phyloP scores from a whole-genome alignment of 2,113 vertebrate species.

The Saccopteryx leptura region DNA sequence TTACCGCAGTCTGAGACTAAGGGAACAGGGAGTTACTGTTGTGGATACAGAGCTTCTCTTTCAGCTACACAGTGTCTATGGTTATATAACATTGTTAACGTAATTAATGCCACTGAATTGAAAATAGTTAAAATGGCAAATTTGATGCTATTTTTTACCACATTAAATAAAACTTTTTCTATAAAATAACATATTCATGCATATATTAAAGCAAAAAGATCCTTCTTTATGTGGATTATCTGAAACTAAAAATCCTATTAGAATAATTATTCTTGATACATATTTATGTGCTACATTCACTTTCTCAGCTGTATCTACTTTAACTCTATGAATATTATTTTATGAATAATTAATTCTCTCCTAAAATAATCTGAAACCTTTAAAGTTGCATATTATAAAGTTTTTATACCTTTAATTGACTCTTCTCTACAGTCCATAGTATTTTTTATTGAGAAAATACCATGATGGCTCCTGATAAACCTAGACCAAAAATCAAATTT shows the following conservation, averaged over 20 bases:
- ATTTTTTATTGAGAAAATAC: slow-evolving; percentile 1
- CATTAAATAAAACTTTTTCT: not conserved
- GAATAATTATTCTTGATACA: not conserved
- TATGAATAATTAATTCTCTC: not conserved
- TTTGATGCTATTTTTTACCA: not conserved
- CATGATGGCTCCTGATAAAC: not conserved
- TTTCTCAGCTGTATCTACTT: not conserved
- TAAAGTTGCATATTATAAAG: not conserved
- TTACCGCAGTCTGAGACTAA: not conserved
- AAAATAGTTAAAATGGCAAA: not conserved
- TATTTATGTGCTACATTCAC: not conserved
- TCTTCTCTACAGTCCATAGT: not conserved
- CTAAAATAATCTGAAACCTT: slow-evolving; percentile 3
- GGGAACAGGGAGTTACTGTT: not conserved
- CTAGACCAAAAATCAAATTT: not conserved
- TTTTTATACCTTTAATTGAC: not conserved
- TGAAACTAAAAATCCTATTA: slow-evolving; percentile 30
- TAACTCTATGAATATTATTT: not conserved
- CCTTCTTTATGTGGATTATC: not conserved
- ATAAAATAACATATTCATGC: not conserved
- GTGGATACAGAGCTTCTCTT: not conserved
- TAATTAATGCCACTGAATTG: not conserved
- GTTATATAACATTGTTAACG: not conserved
- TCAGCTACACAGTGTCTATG: not conserved
- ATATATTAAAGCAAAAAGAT: not conserved